Evolutionary conservation across 2,888 invertebrate genomes (phyloP), one percentile per base, ranked within the genome.

Genomic region (Ceraclea dissimilis): DNA sequence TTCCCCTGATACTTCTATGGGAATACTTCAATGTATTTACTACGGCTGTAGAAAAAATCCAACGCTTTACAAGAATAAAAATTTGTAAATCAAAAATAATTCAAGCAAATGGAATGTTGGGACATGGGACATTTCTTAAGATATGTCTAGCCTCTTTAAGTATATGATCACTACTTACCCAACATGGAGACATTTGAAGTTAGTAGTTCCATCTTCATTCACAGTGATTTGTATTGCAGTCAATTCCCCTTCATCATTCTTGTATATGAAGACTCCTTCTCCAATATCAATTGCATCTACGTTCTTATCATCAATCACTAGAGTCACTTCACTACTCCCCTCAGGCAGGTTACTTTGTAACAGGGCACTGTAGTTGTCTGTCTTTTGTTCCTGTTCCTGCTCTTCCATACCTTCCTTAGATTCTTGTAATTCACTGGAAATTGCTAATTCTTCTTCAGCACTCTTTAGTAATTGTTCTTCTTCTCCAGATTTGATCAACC

Each of bases 241-340:
- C 43, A 77, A 64, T 61, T 76, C 76, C 19, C 62, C 69, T 1
- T 74, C 76, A 21, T 71, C 70, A 59, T 71, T 73, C 52, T 76
- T 67, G 63, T 78, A 78, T 64, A 78, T 67, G 64, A 77, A 78
- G 39, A 78, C 64, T 26, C 75, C 75, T 64, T 76, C 75, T 2
- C 78, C 77, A 64, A 77, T 76, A 62, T 74, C 74, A 64, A 78
- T 75, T 2, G 76, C 77, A 66, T 76, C 73, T 49, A 77, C 74
- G 65, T 75, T 75, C 60, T 70, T 76, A 31, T 76, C 78, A 67
- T 77, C 74, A 60, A 78, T 76, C 52, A 74, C 73, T 49, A 78
- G 68, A 59, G 73, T 69, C 61, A 77, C 75, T 65, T 57, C 58
- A 43, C 58, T 58, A 43, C 59, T 63, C 13, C 58, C 57, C 22